Conservation (phyloP, 2,113 vertebrate species). For the Bufo gargarizans region DNA sequence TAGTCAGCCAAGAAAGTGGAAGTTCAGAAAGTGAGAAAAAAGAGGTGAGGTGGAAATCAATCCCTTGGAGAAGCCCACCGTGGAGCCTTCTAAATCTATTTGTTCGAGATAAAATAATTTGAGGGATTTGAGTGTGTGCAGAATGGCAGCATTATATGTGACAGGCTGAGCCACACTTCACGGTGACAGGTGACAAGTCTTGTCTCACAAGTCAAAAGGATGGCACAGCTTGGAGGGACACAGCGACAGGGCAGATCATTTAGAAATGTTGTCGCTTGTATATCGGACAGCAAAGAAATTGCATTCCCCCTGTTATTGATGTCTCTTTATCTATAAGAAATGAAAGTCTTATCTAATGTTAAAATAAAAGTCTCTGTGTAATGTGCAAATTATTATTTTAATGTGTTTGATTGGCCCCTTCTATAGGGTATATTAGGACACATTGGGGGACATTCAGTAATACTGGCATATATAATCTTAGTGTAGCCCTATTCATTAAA, state of each 20-base stretch:
- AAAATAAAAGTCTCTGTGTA: too few species aligned
- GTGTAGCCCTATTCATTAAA: background rate
- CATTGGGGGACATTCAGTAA: background rate
- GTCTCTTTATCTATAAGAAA: background rate
- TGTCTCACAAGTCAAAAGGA: constrained; percentile 8
- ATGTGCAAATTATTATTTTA: too few species aligned
- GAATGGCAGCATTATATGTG: constrained; percentile 15
- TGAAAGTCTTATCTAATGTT: background rate
- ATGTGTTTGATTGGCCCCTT: background rate
- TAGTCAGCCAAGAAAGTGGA: background rate
- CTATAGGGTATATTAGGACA: background rate
- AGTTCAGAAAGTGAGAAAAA: background rate
- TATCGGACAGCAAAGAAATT: constrained; percentile 8
- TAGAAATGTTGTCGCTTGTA: constrained; percentile 29
- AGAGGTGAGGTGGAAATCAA: background rate
- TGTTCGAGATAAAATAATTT: constrained; percentile 17
- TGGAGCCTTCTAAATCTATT: constrained; percentile 24
- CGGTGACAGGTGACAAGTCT: constrained; percentile 53
- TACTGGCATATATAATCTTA: background rate
- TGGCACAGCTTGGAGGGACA: constrained; percentile 25
- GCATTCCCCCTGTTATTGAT: background rate
- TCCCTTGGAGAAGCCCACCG: background rate
- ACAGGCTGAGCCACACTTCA: constrained; percentile 42
- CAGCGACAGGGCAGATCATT: background rate
- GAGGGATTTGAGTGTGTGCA: background rate